A percentile compares a stretch with the other conserved stretches of the same genome.
phyloP scores from a whole-genome alignment of 1,140 invertebrate species.

The Zaprionus gabonicus region DNA sequence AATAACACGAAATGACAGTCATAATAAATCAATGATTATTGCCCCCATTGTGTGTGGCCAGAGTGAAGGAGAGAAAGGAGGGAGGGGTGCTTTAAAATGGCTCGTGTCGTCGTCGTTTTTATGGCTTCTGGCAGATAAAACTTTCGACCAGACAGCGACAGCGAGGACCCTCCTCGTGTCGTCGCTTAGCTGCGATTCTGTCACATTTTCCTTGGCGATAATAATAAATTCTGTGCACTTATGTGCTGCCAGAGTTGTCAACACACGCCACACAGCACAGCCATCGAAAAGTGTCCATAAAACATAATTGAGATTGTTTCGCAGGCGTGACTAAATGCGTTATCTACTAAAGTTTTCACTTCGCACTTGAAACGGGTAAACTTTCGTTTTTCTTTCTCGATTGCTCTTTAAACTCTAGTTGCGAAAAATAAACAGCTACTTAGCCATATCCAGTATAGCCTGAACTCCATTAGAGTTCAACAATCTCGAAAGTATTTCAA shows the following conservation, averaged over 20 bases:
- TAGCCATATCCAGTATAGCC: background rate
- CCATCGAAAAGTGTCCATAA: slow-evolving; percentile 60
- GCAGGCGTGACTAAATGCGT: slow-evolving; percentile 27
- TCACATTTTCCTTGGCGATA: slow-evolving; percentile 56
- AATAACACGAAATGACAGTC: slow-evolving; percentile 75
- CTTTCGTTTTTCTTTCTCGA: background rate
- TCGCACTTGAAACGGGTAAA: background rate
- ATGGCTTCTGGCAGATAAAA: slow-evolving; percentile 70
- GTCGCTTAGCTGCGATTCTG: slow-evolving; percentile 69
- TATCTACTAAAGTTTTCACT: background rate
- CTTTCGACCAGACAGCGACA: slow-evolving; percentile 4
- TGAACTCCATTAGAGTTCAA: background rate
- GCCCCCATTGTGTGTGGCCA: slow-evolving; percentile 55
- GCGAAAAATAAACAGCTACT: background rate
- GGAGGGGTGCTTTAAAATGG: slow-evolving; percentile 64
- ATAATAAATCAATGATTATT: slow-evolving; percentile 82
- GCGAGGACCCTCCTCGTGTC: slow-evolving; percentile 40
- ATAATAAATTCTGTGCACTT: slow-evolving; percentile 72
- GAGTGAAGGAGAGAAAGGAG: background rate
- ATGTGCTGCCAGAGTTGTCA: slow-evolving; percentile 52
- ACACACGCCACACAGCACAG: slow-evolving; percentile 43
- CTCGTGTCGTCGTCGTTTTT: slow-evolving; percentile 67
- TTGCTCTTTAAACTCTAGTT: background rate
- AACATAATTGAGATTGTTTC: slow-evolving; percentile 75
- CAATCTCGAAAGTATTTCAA: background rate